phyloP scores from a whole-genome alignment of 2,113 vertebrate species.

The Phasianus colchicus region DNA sequence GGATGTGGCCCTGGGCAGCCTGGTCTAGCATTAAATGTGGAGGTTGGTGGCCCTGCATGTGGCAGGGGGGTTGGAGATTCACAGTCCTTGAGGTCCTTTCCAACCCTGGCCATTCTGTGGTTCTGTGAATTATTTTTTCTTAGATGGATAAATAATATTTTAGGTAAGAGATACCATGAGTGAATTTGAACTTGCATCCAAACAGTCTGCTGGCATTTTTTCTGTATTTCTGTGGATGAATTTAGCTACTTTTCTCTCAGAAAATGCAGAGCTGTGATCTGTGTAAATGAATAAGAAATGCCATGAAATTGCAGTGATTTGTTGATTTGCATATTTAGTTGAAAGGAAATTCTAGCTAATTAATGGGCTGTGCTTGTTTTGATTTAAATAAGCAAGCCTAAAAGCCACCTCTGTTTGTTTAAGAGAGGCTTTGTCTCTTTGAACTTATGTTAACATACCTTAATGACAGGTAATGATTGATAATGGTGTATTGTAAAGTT shows the following conservation, averaged over 20 bases:
- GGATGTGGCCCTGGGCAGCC: too few species aligned
- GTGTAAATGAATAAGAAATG: neutral
- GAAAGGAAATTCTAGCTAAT: slow-evolving; percentile 73
- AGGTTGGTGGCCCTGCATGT: too few species aligned
- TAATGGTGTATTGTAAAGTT: slow-evolving; percentile 84
- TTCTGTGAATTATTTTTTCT: slow-evolving; percentile 46
- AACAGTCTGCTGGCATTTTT: slow-evolving; percentile 33
- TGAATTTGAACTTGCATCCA: slow-evolving; percentile 27
- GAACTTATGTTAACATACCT: slow-evolving; percentile 88
- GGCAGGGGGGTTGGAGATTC: too few species aligned
- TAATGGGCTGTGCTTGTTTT: slow-evolving; percentile 64
- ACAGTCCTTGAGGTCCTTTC: too few species aligned
- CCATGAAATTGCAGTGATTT: neutral
- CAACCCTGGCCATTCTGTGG: too few species aligned
- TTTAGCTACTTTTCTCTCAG: neutral
- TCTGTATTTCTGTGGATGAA: neutral
- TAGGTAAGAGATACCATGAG: slow-evolving; percentile 21
- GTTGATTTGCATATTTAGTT: slow-evolving; percentile 70
- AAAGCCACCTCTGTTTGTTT: slow-evolving; percentile 81
- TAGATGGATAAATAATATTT: slow-evolving; percentile 12
- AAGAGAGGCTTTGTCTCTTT: slow-evolving; percentile 74
- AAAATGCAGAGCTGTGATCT: neutral
- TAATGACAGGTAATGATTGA: slow-evolving; percentile 90
- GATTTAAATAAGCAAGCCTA: slow-evolving; percentile 71
- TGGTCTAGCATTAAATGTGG: too few species aligned